Base-by-base conservation (phyloP, 2,113 vertebrate genomes). In the Ptyas mucosa region DNA sequence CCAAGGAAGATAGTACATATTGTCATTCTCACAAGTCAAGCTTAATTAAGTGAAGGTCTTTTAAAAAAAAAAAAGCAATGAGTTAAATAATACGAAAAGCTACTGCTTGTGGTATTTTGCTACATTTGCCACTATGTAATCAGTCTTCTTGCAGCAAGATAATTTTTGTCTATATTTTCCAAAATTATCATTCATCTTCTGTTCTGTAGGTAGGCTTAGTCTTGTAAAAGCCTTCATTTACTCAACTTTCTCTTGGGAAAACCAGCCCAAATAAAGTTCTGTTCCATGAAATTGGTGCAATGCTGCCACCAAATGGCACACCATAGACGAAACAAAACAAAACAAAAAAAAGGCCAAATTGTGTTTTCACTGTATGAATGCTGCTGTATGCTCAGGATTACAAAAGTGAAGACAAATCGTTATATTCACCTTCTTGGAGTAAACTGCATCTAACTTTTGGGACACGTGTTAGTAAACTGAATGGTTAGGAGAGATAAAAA, bases 241-340 rank as follows among this genome's bases (percentile, higher is more conserved):
- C 86, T 93, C 81, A 87, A 87, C 15, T 21, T 14, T 14, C 92
- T 90, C 88, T 52, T 93, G 88, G 92, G 92, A 90, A 24, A 43
- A 2, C 1, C 2, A 23, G 23, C 1, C 7, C 7, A 91, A 90
- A 0, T 0, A 2, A 3, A 34, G 24, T 14, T 12, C 51, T 69
- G 12, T 9, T 51, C 1, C 52, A 75, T 54, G 93, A 93, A 26
- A 91, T 86, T 89, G 95, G 95, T 94, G 39, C 97, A 94, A 98
- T 95, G 95, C 97, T 97, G 97, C 97, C 98, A 96, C 97, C 98
- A 43, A 39, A 86, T 95, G 98, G 97, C 23, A 0, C 14, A 0
- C 0, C 0, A 0, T 1, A 3, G 87, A 15, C 2, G 86, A n/a
- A 88, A 39, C 51, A 0, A 34, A 61, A 61, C 8, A 11, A 64